Evolutionary conservation across 2,113 vertebrate genomes (phyloP).

Genomic region (Proteles cristata): DNA sequence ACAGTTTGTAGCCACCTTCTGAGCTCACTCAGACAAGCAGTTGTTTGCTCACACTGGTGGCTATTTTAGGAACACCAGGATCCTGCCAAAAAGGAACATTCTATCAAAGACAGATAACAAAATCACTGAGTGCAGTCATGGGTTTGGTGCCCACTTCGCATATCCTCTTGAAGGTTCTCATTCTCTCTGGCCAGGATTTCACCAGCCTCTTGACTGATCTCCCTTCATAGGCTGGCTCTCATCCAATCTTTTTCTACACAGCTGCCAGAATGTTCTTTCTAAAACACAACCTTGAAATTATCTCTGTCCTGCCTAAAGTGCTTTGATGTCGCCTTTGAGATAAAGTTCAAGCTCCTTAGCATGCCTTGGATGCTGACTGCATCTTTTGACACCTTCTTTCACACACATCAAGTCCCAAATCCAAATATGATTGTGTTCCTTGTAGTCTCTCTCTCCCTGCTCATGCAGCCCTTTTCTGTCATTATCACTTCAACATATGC

Average conservation of each 20-base stretch:
- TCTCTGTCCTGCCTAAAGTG: conserved; percentile 55
- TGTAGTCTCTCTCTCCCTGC: not conserved
- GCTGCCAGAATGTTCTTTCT: conserved; percentile 72
- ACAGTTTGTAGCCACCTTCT: not conserved
- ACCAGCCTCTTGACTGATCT: conserved; percentile 57
- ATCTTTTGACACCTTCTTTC: conserved; percentile 58
- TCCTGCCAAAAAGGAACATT: not conserved
- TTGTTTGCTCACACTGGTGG: not conserved
- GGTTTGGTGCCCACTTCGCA: conserved; percentile 31
- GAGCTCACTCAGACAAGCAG: not conserved
- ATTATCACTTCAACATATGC: not conserved
- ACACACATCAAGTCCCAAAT: not conserved
- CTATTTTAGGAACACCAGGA: not conserved
- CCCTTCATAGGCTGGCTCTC: conserved; percentile 30
- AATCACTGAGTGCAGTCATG: not conserved
- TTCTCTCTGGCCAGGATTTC: not conserved
- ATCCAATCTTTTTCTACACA: conserved; percentile 54
- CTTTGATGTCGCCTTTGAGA: conserved; percentile 74
- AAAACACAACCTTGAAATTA: conserved; percentile 61
- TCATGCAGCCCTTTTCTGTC: not conserved
- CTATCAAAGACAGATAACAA: conserved; percentile 61
- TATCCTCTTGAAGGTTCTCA: not conserved
- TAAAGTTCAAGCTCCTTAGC: conserved; percentile 47
- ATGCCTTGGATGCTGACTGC: not conserved
- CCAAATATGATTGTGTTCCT: not conserved